These are phyloP conservation scores for Pararge aegeria DNA, from an alignment of 1,140 invertebrate genomes.

Conservation along the genomic window DNA sequence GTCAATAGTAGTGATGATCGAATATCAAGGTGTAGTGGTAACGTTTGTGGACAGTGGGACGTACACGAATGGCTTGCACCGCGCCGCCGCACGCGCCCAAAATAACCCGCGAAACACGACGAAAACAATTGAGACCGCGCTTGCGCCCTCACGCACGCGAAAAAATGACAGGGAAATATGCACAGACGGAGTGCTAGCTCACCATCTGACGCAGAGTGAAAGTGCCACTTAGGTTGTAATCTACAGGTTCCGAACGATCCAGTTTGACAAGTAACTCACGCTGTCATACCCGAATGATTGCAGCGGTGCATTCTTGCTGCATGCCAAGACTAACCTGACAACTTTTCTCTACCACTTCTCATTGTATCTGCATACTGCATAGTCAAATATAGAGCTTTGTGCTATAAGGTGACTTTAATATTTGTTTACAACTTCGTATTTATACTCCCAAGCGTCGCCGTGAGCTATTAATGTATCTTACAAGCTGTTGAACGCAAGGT, in stretches of 20 bases:
- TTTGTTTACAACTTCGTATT: slow-evolving; percentile 31
- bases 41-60: slow-evolving; percentile 51
- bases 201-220: slow-evolving; percentile 35
- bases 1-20: slow-evolving; percentile 33
- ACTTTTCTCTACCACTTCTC: slow-evolving; percentile 14
- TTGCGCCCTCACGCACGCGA: slow-evolving; percentile 61
- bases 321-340: slow-evolving; percentile 18
- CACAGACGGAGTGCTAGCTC: slow-evolving; percentile 35
- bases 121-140: slow-evolving; percentile 75
- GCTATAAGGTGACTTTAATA: slow-evolving; percentile 17
- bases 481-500: slow-evolving; percentile 30
- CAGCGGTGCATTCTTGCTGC: slow-evolving; percentile 30
- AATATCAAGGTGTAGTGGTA: slow-evolving; percentile 57
- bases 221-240: slow-evolving; percentile 25
- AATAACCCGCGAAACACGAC: slow-evolving; percentile 76
- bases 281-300: slow-evolving; percentile 24
- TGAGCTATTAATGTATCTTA: slow-evolving; percentile 31
- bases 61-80: slow-evolving; percentile 52
- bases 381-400: neutral
- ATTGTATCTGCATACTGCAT: neutral
- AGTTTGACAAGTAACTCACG: slow-evolving; percentile 36
- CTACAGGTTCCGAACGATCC: slow-evolving; percentile 22
- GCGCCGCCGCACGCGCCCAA: slow-evolving; percentile 57
- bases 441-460: slow-evolving; percentile 23
- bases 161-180: slow-evolving; percentile 73